Evolutionary conservation across 37 sponge, comb jelly and placozoan species (phyloP).

Genomic region (Ianthella basta): DNA sequence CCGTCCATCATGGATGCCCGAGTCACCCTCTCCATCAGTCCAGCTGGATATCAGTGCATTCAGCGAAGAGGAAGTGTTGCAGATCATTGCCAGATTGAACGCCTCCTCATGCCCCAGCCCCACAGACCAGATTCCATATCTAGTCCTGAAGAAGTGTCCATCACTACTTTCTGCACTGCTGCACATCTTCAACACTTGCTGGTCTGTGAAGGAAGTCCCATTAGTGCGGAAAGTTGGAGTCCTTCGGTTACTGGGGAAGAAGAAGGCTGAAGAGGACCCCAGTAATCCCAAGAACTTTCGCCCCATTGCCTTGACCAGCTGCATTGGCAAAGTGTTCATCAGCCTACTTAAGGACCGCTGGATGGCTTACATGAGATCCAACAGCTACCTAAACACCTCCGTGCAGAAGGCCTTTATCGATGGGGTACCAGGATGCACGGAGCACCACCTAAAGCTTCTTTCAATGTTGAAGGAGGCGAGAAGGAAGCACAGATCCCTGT

Average conservation of each 20-base stretch:
- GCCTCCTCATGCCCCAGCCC: background rate
- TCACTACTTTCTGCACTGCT: no score
- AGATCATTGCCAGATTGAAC: constrained; percentile 14
- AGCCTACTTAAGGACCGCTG: background rate
- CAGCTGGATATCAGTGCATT: no score
- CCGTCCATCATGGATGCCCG: no score
- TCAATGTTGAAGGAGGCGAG: constrained; percentile 26
- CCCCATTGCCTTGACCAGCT: constrained; percentile 24
- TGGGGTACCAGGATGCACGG: constrained; percentile 34
- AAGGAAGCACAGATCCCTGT: background rate
- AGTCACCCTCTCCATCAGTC: no score
- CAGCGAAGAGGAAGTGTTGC: no score
- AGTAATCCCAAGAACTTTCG: constrained; percentile 31
- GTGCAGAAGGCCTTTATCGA: constrained; percentile 22
- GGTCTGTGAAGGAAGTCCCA: constrained; percentile 6
- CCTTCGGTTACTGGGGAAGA: constrained; percentile 11
- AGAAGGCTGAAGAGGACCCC: constrained; percentile 21
- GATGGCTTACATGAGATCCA: constrained; percentile 6
- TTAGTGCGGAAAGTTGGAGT: constrained; percentile 10
- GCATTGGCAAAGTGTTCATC: constrained; percentile 15
- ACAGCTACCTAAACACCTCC: constrained; percentile 15
- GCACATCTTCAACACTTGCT: constrained; percentile 33
- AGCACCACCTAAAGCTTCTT: constrained; percentile 31
- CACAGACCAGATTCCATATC: background rate
- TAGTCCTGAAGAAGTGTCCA: no score